Conservation (phyloP, 2,113 vertebrate species). For the Lagenorhynchus albirostris region DNA sequence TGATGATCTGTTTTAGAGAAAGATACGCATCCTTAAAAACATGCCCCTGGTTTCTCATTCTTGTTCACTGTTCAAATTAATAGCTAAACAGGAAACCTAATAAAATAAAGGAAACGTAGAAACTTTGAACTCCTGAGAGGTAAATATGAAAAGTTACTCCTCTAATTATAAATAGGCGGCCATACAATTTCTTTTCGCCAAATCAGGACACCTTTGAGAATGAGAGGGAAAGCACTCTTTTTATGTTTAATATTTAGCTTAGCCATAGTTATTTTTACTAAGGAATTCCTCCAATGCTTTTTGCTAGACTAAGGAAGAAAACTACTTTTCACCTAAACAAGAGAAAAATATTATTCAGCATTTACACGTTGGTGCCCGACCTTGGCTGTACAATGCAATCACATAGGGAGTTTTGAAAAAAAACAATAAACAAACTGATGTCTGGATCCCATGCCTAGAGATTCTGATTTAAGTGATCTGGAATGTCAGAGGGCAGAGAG, state of each 20-base stretch:
- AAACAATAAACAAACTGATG: not conserved
- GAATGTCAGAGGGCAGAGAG: not conserved
- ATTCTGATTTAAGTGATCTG: not conserved
- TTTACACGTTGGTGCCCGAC: not conserved
- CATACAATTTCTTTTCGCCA: too few relatives aligned
- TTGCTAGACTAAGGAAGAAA: conserved; percentile 13
- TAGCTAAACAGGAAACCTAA: not conserved
- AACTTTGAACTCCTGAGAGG: not conserved
- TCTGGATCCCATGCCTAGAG: not conserved
- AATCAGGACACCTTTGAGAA: too few relatives aligned
- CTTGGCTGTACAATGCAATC: not conserved
- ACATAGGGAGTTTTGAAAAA: not conserved
- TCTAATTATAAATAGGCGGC: not conserved
- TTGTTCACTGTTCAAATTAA: not conserved
- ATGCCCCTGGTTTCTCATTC: not conserved
- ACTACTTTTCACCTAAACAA: not conserved
- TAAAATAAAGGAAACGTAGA: not conserved
- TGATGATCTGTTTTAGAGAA: not conserved
- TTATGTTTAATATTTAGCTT: not conserved
- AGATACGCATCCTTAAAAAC: not conserved
- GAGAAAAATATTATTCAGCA: not conserved
- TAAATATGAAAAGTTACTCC: conserved; percentile 6
- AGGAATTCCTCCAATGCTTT: conserved; percentile 27
- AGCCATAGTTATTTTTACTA: conserved; percentile 7
- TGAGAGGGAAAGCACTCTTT: not conserved